A percentile compares a stretch with the other conserved stretches of the same genome.
Conservation (phyloP, 1,140 invertebrate species). For the Drosophila yakuba region DNA sequence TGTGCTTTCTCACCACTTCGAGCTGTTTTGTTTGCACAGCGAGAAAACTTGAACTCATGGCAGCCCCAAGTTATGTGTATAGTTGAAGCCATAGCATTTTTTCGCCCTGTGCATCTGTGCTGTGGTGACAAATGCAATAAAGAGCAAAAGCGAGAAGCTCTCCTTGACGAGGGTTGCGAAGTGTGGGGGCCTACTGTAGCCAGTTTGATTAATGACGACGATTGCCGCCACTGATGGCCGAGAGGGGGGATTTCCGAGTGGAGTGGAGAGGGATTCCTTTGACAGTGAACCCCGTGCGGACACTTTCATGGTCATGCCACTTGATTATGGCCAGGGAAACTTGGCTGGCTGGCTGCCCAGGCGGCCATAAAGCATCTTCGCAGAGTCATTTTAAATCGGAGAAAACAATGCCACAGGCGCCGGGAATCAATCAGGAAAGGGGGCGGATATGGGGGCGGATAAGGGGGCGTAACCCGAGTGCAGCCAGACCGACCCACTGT, state of each 20-base stretch:
- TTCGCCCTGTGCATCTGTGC: not conserved
- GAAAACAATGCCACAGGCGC: conserved; percentile 23
- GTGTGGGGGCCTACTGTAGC: conserved; percentile 25
- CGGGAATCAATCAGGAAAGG: conserved; percentile 62
- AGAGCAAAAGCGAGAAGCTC: conserved; percentile 54
- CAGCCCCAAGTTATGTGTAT: not conserved
- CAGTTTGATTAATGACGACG: conserved; percentile 76
- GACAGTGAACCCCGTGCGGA: conserved; percentile 16
- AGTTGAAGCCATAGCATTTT: not conserved
- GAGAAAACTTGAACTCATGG: not conserved
- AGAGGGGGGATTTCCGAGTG: not conserved
- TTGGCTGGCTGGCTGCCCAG: conserved; percentile 35
- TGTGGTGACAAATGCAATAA: conserved; percentile 76
- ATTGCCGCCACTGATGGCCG: conserved; percentile 58
- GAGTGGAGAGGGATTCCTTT: not conserved
- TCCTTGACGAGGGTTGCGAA: conserved; percentile 31
- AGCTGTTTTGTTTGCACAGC: not conserved
- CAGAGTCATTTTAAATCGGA: conserved; percentile 35
- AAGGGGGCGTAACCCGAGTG: conserved; percentile 22
- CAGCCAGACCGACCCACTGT: conserved; percentile 45
- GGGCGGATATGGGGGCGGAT: not conserved
- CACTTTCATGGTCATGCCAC: conserved; percentile 29
- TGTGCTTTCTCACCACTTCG: conserved; percentile 51
- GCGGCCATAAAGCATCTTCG: conserved; percentile 42
- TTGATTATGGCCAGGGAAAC: conserved; percentile 55